Percentiles rank a stretch among this genome's conserved stretches.
phyloP scores from a whole-genome alignment of 2,888 invertebrate genomes.

The Lithophane socia region DNA sequence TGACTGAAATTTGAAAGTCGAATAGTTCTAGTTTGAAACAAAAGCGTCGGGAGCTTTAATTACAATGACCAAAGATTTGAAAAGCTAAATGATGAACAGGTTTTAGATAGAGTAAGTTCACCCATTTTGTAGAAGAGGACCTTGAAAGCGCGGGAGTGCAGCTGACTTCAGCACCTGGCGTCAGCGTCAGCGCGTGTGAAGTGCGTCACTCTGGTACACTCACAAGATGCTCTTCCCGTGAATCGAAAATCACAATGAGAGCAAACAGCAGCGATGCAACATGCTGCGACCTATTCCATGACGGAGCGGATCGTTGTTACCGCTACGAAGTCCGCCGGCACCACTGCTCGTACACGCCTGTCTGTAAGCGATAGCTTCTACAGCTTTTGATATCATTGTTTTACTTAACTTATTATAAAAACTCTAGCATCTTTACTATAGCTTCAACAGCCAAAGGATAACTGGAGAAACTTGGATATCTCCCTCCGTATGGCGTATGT shows the following conservation, averaged over 20 bases:
- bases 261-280: not conserved
- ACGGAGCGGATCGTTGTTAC: not conserved
- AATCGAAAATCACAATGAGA: not conserved
- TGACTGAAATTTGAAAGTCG: slow-evolving; percentile 28
- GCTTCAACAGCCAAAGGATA: slow-evolving; percentile 28
- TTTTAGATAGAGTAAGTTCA: slow-evolving; percentile 23
- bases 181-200: not conserved
- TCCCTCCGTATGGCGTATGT: not conserved
- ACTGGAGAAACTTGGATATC: slow-evolving; percentile 6
- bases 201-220: not conserved
- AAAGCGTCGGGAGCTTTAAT: slow-evolving; percentile 32
- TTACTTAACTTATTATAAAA: slow-evolving; percentile 35
- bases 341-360: slow-evolving; percentile 15
- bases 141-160: slow-evolving; percentile 4
- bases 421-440: slow-evolving; percentile 47
- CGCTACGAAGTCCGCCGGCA: not conserved
- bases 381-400: slow-evolving; percentile 12
- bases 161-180: not conserved
- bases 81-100: slow-evolving; percentile 37
- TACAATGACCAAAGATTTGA: slow-evolving; percentile 36
- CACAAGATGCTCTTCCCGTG: not conserved
- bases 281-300: not conserved
- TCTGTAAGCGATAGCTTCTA: slow-evolving; percentile 4
- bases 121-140: slow-evolving; percentile 33
- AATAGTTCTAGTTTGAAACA: slow-evolving; percentile 32